Evolutionary conservation across 2,113 vertebrate genomes (phyloP).

Genomic region (Pipa parva): DNA sequence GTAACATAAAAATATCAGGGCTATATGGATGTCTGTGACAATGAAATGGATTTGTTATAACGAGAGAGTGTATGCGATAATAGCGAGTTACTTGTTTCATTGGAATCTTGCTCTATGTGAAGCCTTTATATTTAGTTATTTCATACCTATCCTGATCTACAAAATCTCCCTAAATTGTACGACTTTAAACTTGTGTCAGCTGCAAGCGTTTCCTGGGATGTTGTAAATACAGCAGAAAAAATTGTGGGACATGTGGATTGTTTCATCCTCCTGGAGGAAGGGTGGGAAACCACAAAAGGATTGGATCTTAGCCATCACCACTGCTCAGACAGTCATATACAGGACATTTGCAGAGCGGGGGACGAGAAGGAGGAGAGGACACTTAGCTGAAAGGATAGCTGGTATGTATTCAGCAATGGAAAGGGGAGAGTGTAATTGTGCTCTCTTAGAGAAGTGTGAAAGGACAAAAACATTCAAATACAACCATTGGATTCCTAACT

Average conservation of each 20-base stretch:
- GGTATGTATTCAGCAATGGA: not conserved
- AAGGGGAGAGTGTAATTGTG: too few species aligned
- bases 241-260: not conserved
- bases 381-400: not conserved
- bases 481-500: not conserved
- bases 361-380: not conserved
- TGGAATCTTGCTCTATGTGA: too few species aligned
- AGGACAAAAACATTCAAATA: not conserved
- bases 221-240: conserved; percentile 14
- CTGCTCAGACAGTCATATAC: conserved; percentile 23
- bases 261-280: conserved; percentile 26
- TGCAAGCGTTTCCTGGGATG: conserved; percentile 7
- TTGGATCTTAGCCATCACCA: conserved; percentile 7
- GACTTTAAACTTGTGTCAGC: too few species aligned
- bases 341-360: conserved; percentile 10
- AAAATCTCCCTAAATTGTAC: too few species aligned
- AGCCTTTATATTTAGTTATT: too few species aligned
- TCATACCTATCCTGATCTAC: too few species aligned
- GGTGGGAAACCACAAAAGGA: conserved; percentile 22
- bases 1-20: too few species aligned
- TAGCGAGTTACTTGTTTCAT: too few species aligned
- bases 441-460: not conserved
- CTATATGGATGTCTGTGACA: too few species aligned
- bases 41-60: too few species aligned
- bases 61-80: too few species aligned